Evolutionary conservation across 2,888 invertebrate genomes (phyloP).

Genomic region (Dryobotodes eremita): DNA sequence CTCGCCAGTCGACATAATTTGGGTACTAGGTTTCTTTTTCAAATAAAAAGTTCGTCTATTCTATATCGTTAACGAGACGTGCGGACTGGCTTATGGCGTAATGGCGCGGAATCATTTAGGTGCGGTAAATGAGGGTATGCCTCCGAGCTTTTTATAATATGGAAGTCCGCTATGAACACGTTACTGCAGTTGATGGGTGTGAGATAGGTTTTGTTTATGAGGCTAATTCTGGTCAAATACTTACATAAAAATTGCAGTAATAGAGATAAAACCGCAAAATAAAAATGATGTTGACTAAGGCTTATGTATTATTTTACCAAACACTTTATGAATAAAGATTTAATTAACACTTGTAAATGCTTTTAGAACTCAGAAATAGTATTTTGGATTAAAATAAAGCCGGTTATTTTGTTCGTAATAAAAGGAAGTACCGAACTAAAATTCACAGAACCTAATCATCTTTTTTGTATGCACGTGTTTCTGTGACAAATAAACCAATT

Average conservation of each 20-base stretch:
- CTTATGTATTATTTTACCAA: background rate
- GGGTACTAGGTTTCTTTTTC: background rate
- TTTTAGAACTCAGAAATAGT: background rate
- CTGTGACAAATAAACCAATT: too few species aligned
- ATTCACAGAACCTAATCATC: too few species aligned
- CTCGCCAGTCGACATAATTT: background rate
- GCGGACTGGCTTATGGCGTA: background rate
- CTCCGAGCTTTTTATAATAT: background rate
- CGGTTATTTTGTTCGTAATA: background rate
- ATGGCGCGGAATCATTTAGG: background rate
- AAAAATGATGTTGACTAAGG: background rate
- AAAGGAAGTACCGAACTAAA: background rate
- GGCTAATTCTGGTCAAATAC: background rate
- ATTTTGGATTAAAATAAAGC: background rate
- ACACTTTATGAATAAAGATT: background rate
- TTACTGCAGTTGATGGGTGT: too few species aligned
- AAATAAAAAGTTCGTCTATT: background rate
- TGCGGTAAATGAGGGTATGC: background rate
- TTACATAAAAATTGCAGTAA: too few species aligned
- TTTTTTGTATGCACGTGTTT: too few species aligned
- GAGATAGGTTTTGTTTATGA: background rate
- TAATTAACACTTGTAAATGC: background rate
- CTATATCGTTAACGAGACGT: background rate
- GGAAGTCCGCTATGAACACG: background rate
- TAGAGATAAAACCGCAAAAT: too few species aligned